phyloP scores from a whole-genome alignment of 2,113 vertebrate genomes.

The Seriola dumerili region DNA sequence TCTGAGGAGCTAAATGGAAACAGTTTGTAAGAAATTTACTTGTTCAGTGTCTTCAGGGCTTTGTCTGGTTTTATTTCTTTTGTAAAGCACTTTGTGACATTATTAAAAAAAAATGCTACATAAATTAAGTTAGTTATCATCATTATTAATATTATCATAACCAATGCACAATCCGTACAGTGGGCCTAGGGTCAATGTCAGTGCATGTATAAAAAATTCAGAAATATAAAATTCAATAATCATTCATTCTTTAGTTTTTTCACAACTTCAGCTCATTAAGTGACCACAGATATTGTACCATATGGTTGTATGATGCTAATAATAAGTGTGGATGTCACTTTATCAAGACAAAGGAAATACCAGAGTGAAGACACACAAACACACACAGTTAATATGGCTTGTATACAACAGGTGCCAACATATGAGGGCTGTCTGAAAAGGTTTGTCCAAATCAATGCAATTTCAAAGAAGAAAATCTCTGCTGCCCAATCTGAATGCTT shows the following conservation, averaged over 20 bases:
- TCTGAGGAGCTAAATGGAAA: slow-evolving; percentile 13
- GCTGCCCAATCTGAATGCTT: not conserved
- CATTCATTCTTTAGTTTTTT: not conserved
- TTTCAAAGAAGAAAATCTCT: not conserved
- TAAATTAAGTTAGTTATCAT: no score
- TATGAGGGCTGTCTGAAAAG: not conserved
- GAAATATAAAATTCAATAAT: not conserved
- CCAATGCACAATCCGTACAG: not conserved
- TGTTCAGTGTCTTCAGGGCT: slow-evolving; percentile 1
- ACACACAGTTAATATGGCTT: not conserved
- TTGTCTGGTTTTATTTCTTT: no score
- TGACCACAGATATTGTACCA: not conserved
- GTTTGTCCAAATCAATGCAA: not conserved
- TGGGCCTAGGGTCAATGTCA: not conserved
- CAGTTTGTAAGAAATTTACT: slow-evolving; percentile 2
- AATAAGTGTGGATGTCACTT: not conserved
- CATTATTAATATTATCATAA: not conserved
- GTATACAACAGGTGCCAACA: not conserved
- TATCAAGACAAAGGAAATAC: not conserved
- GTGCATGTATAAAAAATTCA: not conserved
- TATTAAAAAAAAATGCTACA: no score
- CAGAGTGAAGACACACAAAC: not conserved
- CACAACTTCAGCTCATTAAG: not conserved
- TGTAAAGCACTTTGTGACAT: no score
- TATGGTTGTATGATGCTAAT: not conserved